Evolutionary conservation across 2,113 vertebrate genomes (phyloP).

Genomic region (Xiphophorus couchianus): DNA sequence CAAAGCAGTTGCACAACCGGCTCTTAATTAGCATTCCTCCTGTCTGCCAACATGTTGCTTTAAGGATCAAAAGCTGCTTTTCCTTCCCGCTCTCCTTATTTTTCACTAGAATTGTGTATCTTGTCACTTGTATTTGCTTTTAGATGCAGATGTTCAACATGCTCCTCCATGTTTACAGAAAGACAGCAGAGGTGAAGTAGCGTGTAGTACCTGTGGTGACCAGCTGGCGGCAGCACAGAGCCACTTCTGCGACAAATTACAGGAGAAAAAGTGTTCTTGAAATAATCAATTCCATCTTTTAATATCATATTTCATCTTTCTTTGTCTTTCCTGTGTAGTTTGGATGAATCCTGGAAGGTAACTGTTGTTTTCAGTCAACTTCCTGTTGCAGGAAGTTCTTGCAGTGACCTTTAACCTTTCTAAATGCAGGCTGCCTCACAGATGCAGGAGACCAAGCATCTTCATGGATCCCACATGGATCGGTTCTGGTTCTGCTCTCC

Average conservation of each 20-base stretch:
- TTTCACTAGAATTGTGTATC: background rate
- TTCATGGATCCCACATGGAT: background rate
- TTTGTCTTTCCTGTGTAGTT: background rate
- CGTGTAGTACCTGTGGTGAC: conserved; percentile 6
- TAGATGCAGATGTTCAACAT: background rate
- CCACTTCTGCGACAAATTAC: conserved; percentile 1
- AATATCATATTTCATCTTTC: background rate
- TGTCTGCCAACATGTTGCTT: background rate
- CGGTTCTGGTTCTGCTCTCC: background rate
- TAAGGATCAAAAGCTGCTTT: background rate
- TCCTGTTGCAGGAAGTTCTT: background rate
- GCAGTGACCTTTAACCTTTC: background rate
- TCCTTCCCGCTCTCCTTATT: background rate
- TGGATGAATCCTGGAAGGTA: too few relatives aligned
- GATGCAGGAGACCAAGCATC: background rate
- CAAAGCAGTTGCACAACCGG: background rate
- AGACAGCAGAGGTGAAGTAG: background rate
- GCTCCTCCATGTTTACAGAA: background rate
- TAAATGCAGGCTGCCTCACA: background rate
- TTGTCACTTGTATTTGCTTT: background rate
- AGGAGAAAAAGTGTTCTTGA: background rate
- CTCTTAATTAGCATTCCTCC: background rate
- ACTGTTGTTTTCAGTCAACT: background rate
- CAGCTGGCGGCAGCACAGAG: conserved; percentile 35
- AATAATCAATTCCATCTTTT: background rate